Percentiles rank a stretch among this genome's conserved stretches.
These are phyloP conservation scores for Norana najaformis DNA, from an alignment of 2,888 invertebrate species.

Conservation along the genomic window DNA sequence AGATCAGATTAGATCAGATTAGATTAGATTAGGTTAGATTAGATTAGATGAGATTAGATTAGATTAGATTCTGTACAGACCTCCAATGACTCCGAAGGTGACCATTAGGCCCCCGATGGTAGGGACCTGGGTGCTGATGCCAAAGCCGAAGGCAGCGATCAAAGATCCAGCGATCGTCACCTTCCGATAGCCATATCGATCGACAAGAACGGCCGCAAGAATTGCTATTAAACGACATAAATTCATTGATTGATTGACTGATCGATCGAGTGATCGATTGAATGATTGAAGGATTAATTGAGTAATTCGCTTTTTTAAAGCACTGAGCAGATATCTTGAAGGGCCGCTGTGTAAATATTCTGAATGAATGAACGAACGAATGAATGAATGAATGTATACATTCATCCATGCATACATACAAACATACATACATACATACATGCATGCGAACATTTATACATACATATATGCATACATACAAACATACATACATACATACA, in stretches of 20 bases:
- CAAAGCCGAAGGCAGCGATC: background rate
- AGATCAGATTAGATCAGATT: too few relatives aligned
- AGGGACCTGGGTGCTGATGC: background rate
- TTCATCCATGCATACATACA: background rate
- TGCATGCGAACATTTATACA: too few relatives aligned
- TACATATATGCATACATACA: too few relatives aligned
- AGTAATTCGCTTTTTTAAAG: background rate
- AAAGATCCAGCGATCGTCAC: conserved; percentile 16
- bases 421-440: too few relatives aligned
- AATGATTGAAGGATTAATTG: background rate
- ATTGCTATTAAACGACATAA: background rate
- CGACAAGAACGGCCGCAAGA: background rate
- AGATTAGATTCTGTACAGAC: background rate
- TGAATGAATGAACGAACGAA: too few relatives aligned
- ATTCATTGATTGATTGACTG: too few relatives aligned
- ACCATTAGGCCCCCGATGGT: background rate
- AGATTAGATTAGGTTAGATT: background rate
- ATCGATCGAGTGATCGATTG: background rate
- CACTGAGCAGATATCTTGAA: too few relatives aligned
- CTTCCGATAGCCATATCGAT: conserved; percentile 7
- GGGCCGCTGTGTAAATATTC: too few relatives aligned
- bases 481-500: too few relatives aligned
- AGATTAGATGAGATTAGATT: background rate
- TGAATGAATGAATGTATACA: background rate
- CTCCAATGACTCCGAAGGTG: conserved; percentile 15